Conservation (phyloP, 2,888 invertebrate species). For the Clostera curtula region DNA sequence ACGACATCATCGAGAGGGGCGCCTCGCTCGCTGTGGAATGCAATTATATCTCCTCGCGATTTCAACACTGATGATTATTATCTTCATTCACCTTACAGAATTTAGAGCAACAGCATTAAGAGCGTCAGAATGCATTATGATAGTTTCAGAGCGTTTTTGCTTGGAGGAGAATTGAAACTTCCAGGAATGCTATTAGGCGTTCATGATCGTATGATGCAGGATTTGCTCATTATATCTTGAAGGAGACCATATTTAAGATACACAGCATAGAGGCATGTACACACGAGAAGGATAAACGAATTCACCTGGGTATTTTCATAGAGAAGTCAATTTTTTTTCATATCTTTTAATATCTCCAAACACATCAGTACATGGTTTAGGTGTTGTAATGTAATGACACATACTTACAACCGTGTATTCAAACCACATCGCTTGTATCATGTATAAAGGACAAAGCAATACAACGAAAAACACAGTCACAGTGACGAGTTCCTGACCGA, state of each 20-base stretch:
- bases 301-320: too few relatives aligned
- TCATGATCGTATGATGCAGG: too few relatives aligned
- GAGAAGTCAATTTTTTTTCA: too few relatives aligned
- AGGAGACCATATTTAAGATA: too few relatives aligned
- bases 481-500: constrained; percentile 43
- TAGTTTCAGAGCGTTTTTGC: constrained; percentile 13
- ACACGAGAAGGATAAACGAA: too few relatives aligned
- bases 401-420: too few relatives aligned
- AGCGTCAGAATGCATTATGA: constrained; percentile 18
- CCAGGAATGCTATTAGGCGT: constrained; percentile 15
- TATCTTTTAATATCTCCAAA: too few relatives aligned
- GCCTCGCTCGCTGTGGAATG: constrained; percentile 56
- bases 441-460: constrained; percentile 7
- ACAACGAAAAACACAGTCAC: constrained; percentile 18
- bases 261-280: too few relatives aligned
- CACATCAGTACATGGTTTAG: too few relatives aligned
- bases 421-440: too few relatives aligned
- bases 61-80: constrained; percentile 39
- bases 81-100: constrained; percentile 31
- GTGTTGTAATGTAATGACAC: too few relatives aligned
- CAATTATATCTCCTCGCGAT: constrained; percentile 50
- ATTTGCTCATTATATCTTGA: too few relatives aligned
- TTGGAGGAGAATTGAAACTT: constrained; percentile 10
- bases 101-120: constrained; percentile 26
- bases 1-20: constrained; percentile 34